Conservation (phyloP, 2,113 vertebrate species). For the Dipodomys spectabilis region DNA sequence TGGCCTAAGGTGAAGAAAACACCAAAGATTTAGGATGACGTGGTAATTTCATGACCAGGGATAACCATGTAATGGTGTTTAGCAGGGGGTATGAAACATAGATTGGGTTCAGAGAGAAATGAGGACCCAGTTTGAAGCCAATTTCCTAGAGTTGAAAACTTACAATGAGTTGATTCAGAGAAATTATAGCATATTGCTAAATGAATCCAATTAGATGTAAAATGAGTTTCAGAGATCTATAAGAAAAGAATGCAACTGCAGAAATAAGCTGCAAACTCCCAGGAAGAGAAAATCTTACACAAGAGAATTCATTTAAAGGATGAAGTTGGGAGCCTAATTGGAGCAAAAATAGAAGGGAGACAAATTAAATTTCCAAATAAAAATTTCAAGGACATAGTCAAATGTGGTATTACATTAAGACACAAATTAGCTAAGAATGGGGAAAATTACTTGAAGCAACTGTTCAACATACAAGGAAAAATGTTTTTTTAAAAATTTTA, state of each 20-base stretch:
- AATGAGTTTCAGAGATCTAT: conserved; percentile 13
- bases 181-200: conserved; percentile 27
- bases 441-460: neutral
- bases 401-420: neutral
- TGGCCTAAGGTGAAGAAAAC: neutral
- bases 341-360: neutral
- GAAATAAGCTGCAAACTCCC: neutral
- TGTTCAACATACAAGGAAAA: neutral
- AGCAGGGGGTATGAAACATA: neutral
- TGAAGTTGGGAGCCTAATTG: neutral
- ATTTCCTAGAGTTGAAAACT: neutral
- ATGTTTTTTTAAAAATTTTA: neutral
- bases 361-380: conserved; percentile 40
- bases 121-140: neutral
- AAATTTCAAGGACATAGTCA: neutral
- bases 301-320: neutral
- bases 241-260: conserved; percentile 13
- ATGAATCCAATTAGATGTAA: neutral
- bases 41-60: neutral
- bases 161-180: neutral
- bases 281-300: neutral
- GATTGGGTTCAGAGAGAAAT: neutral
- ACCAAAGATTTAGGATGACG: neutral
- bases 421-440: neutral
- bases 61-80: neutral